Conservation (phyloP, 2,888 invertebrate species). For the Eristalis pertinax region DNA sequence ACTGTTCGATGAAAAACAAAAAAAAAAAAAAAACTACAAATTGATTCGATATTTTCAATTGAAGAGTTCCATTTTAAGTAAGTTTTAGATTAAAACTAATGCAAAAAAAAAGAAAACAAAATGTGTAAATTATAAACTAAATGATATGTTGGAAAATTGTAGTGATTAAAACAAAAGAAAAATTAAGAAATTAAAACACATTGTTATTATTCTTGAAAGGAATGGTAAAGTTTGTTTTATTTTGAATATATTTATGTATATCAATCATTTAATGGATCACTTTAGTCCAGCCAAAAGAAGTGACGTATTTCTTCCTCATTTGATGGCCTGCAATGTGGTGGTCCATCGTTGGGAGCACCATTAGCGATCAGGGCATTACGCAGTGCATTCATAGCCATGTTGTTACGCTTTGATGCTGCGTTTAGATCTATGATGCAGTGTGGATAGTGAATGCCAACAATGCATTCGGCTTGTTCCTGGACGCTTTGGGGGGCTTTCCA, state of each 20-base stretch:
- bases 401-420: constrained; percentile 83
- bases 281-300: constrained; percentile 77
- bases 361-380: constrained; percentile 78
- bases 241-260: background rate
- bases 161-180: constrained; percentile 32
- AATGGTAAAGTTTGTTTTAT: constrained; percentile 3
- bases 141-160: constrained; percentile 47
- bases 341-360: constrained; percentile 80
- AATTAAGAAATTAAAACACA: constrained; percentile 24
- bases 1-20: constrained; percentile 6
- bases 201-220: constrained; percentile 76
- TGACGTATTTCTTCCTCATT: constrained; percentile 85
- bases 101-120: constrained; percentile 72
- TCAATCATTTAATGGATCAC: background rate
- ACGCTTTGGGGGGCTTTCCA: constrained; percentile 86
- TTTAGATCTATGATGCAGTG: constrained; percentile 85
- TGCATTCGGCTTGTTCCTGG: constrained; percentile 85
- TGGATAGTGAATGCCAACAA: constrained; percentile 87
- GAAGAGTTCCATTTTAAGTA: constrained; percentile 36
- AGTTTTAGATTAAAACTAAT: constrained; percentile 65
- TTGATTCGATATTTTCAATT: constrained; percentile 27
- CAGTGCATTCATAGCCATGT: constrained; percentile 81
- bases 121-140: constrained; percentile 75
- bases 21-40: constrained; percentile 21
- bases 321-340: constrained; percentile 87